These are phyloP conservation scores for Nothoprocta pentlandii DNA, from an alignment of 2,113 vertebrate species.

Conservation along the genomic window DNA sequence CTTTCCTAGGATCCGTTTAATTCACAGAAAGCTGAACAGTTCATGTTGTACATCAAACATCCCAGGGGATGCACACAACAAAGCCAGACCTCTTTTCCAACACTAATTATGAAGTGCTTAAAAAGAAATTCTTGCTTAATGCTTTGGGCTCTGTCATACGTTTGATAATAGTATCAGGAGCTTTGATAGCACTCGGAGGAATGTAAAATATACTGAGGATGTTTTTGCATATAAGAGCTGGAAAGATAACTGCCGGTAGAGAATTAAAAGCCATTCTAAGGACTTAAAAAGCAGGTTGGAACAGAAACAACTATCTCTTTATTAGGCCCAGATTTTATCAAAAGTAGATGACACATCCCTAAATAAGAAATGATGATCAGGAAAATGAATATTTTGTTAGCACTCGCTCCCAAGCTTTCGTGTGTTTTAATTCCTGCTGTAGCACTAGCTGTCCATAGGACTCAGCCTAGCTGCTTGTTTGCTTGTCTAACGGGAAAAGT, in stretches of 20 bases:
- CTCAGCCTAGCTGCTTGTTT: background rate
- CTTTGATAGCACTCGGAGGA: background rate
- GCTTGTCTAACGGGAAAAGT: background rate
- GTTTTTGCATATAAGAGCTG: constrained; percentile 9
- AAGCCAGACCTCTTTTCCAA: background rate
- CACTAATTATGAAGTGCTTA: background rate
- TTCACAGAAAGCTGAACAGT: background rate
- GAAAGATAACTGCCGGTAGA: background rate
- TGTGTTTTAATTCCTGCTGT: background rate
- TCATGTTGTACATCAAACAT: background rate
- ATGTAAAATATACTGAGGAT: background rate
- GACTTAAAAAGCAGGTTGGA: constrained; percentile 26
- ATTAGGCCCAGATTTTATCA: constrained; percentile 27
- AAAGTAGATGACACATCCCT: background rate
- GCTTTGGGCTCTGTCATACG: background rate
- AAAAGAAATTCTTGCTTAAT: background rate
- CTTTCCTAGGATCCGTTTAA: background rate
- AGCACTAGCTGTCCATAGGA: background rate
- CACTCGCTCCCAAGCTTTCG: background rate
- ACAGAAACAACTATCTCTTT: constrained; percentile 4
- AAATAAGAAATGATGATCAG: background rate
- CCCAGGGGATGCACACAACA: background rate
- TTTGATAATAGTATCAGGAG: background rate
- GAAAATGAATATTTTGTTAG: constrained; percentile 12
- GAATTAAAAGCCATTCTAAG: background rate